Evolutionary conservation across 2,113 vertebrate genomes (phyloP).

Genomic region (Petaurus breviceps): DNA sequence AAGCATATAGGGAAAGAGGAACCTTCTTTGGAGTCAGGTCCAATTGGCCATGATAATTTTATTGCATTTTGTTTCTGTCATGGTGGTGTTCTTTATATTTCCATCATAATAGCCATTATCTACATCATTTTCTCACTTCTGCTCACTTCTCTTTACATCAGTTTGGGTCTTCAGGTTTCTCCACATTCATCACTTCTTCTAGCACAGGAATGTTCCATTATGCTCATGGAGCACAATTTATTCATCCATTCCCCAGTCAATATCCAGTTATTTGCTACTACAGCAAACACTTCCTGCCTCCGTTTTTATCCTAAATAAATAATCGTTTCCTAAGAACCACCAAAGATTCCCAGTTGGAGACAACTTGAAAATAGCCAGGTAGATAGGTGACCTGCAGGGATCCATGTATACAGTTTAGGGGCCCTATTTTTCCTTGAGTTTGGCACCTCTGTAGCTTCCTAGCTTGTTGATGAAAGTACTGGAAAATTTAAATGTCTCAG

Average conservation of each 20-base stretch:
- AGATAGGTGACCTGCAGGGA: neutral
- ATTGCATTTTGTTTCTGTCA: neutral
- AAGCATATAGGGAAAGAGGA: neutral
- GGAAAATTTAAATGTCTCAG: too few relatives aligned
- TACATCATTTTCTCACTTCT: neutral
- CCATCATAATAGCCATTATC: neutral
- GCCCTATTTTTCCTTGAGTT: too few relatives aligned
- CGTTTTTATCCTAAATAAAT: neutral
- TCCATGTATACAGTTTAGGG: neutral
- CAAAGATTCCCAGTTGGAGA: neutral
- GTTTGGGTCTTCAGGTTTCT: neutral
- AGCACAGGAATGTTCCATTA: neutral
- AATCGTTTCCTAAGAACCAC: neutral
- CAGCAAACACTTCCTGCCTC: neutral
- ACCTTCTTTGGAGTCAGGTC: neutral
- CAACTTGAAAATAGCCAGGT: neutral
- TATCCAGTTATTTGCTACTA: neutral
- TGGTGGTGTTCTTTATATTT: neutral
- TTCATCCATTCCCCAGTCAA: neutral
- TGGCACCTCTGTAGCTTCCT: too few relatives aligned
- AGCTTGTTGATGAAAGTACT: too few relatives aligned
- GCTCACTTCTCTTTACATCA: neutral
- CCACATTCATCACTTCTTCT: neutral
- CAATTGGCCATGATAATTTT: neutral
- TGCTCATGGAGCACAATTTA: neutral